Evolutionary conservation across 2,797 vertebrate species (phyloP), one percentile per base, ranked within the genome.

Genomic region (Phrynocephalus guinanensis): DNA sequence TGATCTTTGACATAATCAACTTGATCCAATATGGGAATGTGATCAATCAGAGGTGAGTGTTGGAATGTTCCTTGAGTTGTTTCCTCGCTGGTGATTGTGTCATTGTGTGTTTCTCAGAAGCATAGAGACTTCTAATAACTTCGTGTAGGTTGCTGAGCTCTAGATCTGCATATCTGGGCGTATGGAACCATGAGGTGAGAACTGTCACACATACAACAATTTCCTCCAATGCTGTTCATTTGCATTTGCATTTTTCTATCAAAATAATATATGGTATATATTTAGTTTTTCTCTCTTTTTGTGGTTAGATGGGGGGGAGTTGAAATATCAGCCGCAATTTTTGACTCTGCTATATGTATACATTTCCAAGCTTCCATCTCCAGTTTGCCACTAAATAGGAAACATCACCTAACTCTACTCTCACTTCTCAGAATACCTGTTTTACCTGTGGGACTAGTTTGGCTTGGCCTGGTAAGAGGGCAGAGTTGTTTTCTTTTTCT

Each of bases 61-160:
- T 68, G 48, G 73, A 60, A 63, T 73, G 48, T 6, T 71, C 48
- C 38, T 3, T 5, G 50, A 4, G 20, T 70, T 75, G 5, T 63
- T 79, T 87, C 68, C 67, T 24, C 28, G 18, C 50, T 70, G 30
- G 6, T 76, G 20, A 44, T 18, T 60, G 24, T 60, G 44, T 79
- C 67, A 66, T 4, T 84, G 22, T 5, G 38, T 60, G 0, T 83
- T 93, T 93, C 92, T 94, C 81, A 93, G 92, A 93, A 95, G 83
- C 60, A 81, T 56, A 1, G 20, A 73, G 9, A 26, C 18, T 78
- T 78, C 70, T 67, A 33, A 0, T 0, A 90, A 66, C 6, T 50
- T 24, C 67, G 20, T 70, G 60, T 63, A 1, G 30, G 70, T 4
- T 71, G 24, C 20, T 52, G 13, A 0, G 22, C 0, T n/a, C 48